These are phyloP conservation scores for Nerophis lumbriciformis DNA, from an alignment of 2,113 vertebrate genomes.

Conservation along the genomic window DNA sequence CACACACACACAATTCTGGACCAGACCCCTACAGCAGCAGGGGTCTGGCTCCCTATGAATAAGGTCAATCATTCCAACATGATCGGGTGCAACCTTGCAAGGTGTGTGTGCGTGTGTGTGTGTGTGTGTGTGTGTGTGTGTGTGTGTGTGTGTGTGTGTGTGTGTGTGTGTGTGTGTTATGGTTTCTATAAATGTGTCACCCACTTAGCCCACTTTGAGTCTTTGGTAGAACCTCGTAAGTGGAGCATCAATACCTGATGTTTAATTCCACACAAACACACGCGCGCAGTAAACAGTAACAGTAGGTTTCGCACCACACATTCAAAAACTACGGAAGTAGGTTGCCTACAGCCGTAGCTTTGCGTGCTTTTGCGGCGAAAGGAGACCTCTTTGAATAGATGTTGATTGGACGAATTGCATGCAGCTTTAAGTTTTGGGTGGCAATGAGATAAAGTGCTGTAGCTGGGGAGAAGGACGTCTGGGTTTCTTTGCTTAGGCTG, in stretches of 20 bases:
- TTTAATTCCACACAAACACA: background rate
- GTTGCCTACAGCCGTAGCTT: too few relatives aligned
- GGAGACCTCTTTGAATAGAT: too few relatives aligned
- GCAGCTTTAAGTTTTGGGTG: too few relatives aligned
- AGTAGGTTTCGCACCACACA: too few relatives aligned
- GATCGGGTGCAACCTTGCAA: slow-evolving; percentile 40
- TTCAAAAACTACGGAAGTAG: too few relatives aligned
- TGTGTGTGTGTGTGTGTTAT: slow-evolving; percentile 6
- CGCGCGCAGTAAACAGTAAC: too few relatives aligned
- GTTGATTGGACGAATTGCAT: too few relatives aligned
- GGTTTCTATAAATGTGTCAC: background rate
- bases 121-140: background rate
- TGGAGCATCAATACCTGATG: background rate
- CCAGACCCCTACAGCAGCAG: slow-evolving; percentile 42
- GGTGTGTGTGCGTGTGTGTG: slow-evolving; percentile 12
- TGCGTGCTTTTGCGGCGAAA: too few relatives aligned
- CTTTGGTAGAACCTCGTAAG: background rate
- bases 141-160: slow-evolving; percentile 6
- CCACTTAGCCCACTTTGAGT: background rate
- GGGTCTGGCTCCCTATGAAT: slow-evolving; percentile 45
- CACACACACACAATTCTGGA: background rate
- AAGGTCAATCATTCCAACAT: slow-evolving; percentile 53
- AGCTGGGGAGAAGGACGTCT: too few relatives aligned
- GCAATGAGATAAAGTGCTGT: too few relatives aligned
- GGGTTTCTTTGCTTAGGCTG: too few relatives aligned